Percentiles rank a stretch among this genome's conserved stretches.
Conservation (phyloP, 2,797 vertebrate species). For the Characodon lateralis region DNA sequence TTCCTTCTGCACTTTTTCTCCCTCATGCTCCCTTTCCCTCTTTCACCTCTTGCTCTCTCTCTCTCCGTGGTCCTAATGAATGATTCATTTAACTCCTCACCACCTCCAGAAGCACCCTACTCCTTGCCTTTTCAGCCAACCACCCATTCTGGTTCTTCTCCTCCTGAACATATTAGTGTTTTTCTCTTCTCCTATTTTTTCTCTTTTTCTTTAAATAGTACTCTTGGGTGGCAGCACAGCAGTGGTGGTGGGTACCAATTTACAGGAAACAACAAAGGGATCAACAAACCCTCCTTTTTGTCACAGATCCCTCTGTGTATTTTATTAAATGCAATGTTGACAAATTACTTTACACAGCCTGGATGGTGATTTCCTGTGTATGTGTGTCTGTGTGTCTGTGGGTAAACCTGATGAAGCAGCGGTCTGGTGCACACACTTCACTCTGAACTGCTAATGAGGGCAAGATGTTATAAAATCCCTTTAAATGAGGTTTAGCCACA, state of each 20-base stretch:
- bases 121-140: conserved; percentile 58
- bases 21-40: conserved; percentile 57
- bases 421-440: conserved; percentile 21
- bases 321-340: conserved; percentile 78
- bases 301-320: conserved; percentile 58
- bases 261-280: conserved; percentile 64
- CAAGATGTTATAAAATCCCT: conserved; percentile 54
- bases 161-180: conserved; percentile 54
- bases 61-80: conserved; percentile 83
- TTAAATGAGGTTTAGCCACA: conserved; percentile 71
- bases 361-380: conserved; percentile 45
- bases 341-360: conserved; percentile 79
- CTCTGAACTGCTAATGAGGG: conserved; percentile 73
- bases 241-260: conserved; percentile 25
- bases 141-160: conserved; percentile 51
- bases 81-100: conserved; percentile 81
- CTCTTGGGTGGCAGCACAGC: not conserved
- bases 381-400: conserved; percentile 20
- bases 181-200: conserved; percentile 52
- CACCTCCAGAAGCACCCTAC: conserved; percentile 63
- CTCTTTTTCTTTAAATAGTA: not conserved
- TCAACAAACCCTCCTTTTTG: conserved; percentile 65
- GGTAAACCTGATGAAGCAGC: conserved; percentile 25
- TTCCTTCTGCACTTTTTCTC: conserved; percentile 59
- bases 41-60: conserved; percentile 25